These are phyloP conservation scores for Agrochola macilenta DNA, from an alignment of 2,888 invertebrate species.

Conservation along the genomic window DNA sequence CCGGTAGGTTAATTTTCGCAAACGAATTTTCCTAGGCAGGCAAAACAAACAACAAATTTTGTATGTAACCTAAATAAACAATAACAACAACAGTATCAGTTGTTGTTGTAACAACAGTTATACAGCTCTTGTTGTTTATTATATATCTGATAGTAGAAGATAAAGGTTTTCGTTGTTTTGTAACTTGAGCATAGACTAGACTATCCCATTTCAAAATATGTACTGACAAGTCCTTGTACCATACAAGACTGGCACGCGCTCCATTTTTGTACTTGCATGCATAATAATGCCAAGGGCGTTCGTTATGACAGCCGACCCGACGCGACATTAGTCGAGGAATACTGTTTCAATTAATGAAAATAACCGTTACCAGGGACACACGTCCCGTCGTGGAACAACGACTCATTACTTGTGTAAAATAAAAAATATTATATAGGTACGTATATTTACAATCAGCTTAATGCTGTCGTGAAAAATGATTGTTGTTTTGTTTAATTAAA, in stretches of 20 bases:
- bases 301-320: constrained; percentile 53
- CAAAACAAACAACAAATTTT: background rate
- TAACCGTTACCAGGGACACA: constrained; percentile 36
- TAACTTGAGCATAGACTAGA: background rate
- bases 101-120: too few species aligned
- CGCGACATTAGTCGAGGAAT: constrained; percentile 48
- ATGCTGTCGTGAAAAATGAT: constrained; percentile 52
- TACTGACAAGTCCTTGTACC: constrained; percentile 10
- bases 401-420: constrained; percentile 44
- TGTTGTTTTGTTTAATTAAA: constrained; percentile 49
- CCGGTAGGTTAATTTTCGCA: background rate
- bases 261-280: constrained; percentile 53
- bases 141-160: background rate
- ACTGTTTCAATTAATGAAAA: constrained; percentile 65
- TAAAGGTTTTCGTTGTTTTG: background rate
- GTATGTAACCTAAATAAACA: background rate
- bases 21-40: background rate
- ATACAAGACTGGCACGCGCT: constrained; percentile 31
- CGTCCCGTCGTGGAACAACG: constrained; percentile 25
- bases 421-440: background rate
- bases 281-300: constrained; percentile 74
- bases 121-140: too few species aligned
- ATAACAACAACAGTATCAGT: background rate
- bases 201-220: constrained; percentile 16
- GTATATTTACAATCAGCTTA: constrained; percentile 41